These are phyloP conservation scores for Paramormyrops kingsleyae DNA, from an alignment of 2,113 vertebrate genomes.

Conservation along the genomic window DNA sequence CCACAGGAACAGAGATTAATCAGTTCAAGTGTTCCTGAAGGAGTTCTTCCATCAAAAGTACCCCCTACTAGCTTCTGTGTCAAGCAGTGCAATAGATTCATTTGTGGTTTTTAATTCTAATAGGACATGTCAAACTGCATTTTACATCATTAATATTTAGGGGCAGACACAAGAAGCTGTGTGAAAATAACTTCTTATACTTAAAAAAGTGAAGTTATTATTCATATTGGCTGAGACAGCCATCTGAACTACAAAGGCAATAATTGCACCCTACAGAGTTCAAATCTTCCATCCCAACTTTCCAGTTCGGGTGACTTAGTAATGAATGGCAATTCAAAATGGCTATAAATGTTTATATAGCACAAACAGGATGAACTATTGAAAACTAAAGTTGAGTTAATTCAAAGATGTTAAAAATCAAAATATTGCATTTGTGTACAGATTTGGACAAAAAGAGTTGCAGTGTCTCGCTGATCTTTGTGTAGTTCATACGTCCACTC, in stretches of 20 bases:
- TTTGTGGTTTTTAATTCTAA: background rate
- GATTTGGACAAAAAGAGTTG: background rate
- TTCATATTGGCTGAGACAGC: background rate
- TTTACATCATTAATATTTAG: background rate
- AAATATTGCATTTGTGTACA: background rate
- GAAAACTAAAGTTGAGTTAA: background rate
- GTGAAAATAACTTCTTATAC: conserved; percentile 5
- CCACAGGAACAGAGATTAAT: background rate
- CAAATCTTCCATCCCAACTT: background rate
- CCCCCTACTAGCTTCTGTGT: background rate
- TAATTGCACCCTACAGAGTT: background rate
- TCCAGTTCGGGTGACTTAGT: background rate
- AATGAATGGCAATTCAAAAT: background rate
- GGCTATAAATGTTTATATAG: background rate
- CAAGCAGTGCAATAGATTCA: background rate
- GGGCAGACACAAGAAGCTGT: background rate
- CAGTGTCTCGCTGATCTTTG: background rate
- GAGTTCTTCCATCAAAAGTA: background rate
- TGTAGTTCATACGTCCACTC: background rate
- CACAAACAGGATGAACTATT: background rate
- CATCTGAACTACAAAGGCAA: background rate
- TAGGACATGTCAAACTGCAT: background rate
- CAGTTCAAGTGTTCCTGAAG: background rate
- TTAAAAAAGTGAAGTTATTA: background rate
- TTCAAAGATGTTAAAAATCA: background rate